Base-by-base conservation (phyloP, 2,888 invertebrate genomes). In the Platynereis dumerilii region DNA sequence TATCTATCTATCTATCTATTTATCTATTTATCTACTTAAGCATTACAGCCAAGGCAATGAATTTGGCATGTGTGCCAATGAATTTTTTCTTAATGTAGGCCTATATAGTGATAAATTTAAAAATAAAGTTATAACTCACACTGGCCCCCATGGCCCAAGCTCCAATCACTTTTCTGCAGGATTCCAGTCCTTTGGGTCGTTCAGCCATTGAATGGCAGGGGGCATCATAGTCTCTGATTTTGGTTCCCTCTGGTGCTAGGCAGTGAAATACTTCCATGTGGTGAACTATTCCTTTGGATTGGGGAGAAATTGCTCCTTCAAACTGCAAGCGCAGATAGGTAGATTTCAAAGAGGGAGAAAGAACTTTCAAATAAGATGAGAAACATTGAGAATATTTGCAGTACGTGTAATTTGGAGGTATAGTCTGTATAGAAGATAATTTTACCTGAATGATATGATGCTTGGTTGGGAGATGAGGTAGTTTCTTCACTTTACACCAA, bases 201-300 rank as follows among this genome's bases (percentile, higher is more conserved):
- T 89, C 85, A 0, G 66, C 66, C 69, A 61, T 72, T 10, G 66
- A 52, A 74, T 91, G 90, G 79, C 98, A 98, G 53, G 92, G 91
- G 0, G 96, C 97, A 72, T 86, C 85, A 84, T 93, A 97, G 27
- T 89, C 79, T 0, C 93, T 92, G 48, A 96, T 63, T 24, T 67
- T 67, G 7, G 68, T 70, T n/a, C 70, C 84, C 0, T 87, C 83
- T 1, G 88, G 87, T 0, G 91, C 89, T 75, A 92, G 92, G 81
- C 98, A 99, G 82, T 97, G 94, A 78, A 96, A 98, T 0, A 98
- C 89, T 86, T 99, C 98, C 93, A 99, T 96, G 83, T 99, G 99
- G 85, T 99, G 99, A 0, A 99, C 95, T 27, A 98, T 80, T 26
- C 92, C 91, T 80, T 94, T 92, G 74, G 92, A 93, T 0, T 90